These are phyloP conservation scores for Tipula unca DNA, from an alignment of 2,888 invertebrate genomes.

Conservation along the genomic window DNA sequence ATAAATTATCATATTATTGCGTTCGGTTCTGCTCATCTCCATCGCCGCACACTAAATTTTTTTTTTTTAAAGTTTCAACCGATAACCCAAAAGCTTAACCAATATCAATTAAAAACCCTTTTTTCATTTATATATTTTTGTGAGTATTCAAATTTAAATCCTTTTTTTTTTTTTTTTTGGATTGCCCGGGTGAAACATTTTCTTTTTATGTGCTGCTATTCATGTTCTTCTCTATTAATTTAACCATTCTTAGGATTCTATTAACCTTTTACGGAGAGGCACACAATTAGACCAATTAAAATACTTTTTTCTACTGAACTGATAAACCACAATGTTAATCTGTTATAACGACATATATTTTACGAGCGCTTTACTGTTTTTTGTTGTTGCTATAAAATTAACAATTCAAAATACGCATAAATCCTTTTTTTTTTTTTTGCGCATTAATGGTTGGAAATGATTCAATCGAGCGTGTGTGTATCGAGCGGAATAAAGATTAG, in stretches of 20 bases:
- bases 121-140: neutral
- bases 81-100: conserved; percentile 8
- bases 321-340: conserved; percentile 8
- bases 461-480: neutral
- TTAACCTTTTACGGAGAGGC: neutral
- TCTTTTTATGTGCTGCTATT: neutral
- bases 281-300: conserved; percentile 8
- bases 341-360: conserved; percentile 14
- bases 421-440: neutral
- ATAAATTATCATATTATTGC: neutral
- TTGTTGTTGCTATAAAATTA: neutral
- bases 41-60: neutral
- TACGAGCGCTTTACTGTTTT: neutral
- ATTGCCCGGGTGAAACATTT: neutral
- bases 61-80: neutral
- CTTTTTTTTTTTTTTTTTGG: neutral
- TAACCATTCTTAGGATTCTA: neutral
- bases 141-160: neutral
- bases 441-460: neutral
- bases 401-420: neutral
- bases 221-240: neutral
- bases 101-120: neutral
- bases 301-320: neutral
- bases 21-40: neutral
- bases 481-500: neutral